Base-by-base conservation (phyloP, 2,797 vertebrate species). In the Pseudochromis fuscus region DNA sequence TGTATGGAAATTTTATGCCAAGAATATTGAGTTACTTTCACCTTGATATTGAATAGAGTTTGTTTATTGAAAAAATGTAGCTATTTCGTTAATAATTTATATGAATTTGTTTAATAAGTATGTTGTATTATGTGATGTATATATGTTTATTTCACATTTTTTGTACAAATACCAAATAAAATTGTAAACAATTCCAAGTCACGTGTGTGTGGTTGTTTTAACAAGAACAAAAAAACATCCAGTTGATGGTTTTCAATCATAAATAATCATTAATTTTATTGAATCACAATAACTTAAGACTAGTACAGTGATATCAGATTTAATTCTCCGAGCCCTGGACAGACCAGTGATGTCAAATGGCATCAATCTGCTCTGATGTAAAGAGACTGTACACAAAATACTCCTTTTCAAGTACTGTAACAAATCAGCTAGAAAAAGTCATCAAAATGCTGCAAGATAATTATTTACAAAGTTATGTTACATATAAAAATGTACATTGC, bases 211-310 rank as follows among this genome's bases (percentile, higher is more conserved):
- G 25, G 1, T 16, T 64, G 45, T 21, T 24, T 3, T n/a, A 48
- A 35, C 5, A 24, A 25, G 18, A 55, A 9, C 50, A 67, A 48
- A 15, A 30, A 23, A 45, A 42, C 5, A 31, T 23, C 18, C 0
- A 1, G 24, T 18, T 15, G 10, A 66, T 67, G 63, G 60, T 65
- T 75, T 77, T 82, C 67, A 87, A 64, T 86, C 85, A 93, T 98
- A 98, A 98, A 98, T 98, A 98, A 96, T 95, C 92, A 95, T 96
- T 91, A 88, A 94, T 95, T 98, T 97, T 98, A 98, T 98, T 98
- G 94, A 95, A 95, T 96, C 94, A 95, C 96, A 96, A 98, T 98
- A 98, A 99, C 95, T 98, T 98, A 98, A 97, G 96, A 97, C 96
- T 94, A 95, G 94, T 96, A 97, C 96, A 97, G 96, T 96, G 95